Percentiles rank a stretch among this genome's conserved stretches.
phyloP scores from a whole-genome alignment of 2,888 invertebrate species.

The Hirtodrosophila cameraria region DNA sequence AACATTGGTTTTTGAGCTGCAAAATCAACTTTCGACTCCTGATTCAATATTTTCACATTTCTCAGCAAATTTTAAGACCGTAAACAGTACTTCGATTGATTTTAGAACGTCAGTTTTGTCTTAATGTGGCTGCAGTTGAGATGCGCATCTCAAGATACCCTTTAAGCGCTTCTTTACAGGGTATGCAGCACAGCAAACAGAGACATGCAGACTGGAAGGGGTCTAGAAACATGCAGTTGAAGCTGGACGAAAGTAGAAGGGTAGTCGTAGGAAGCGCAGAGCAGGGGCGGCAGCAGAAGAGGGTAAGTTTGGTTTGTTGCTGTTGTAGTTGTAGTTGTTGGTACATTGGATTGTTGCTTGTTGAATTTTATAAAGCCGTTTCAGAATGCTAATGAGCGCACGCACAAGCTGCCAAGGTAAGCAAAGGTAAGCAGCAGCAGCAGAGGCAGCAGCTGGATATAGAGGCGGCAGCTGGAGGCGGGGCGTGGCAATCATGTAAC shows the following conservation, averaged over 20 bases:
- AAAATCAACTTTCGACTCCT: too few species aligned
- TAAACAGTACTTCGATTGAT: too few species aligned
- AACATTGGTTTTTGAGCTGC: too few species aligned
- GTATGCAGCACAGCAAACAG: slow-evolving; percentile 48
- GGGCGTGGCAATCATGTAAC: slow-evolving; percentile 73
- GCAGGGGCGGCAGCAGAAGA: background rate
- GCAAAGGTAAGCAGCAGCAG: slow-evolving; percentile 30
- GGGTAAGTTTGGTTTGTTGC: slow-evolving; percentile 18
- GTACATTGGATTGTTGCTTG: slow-evolving; percentile 69
- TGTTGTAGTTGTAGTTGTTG: slow-evolving; percentile 35
- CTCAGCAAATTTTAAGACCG: too few species aligned
- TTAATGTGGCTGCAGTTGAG: background rate
- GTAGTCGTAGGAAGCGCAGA: background rate
- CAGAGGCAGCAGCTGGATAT: slow-evolving; percentile 13
- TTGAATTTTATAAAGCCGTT: slow-evolving; percentile 80
- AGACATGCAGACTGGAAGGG: slow-evolving; percentile 45
- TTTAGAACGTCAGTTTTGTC: too few species aligned
- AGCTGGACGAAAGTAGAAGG: slow-evolving; percentile 20
- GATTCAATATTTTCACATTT: background rate
- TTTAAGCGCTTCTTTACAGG: slow-evolving; percentile 13
- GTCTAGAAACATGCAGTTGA: slow-evolving; percentile 43
- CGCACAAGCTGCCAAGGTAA: slow-evolving; percentile 73
- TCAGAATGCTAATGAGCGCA: slow-evolving; percentile 81
- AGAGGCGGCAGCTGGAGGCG: slow-evolving; percentile 24
- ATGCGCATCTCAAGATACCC: background rate